A percentile compares a stretch with the other conserved stretches of the same genome.
Conservation (phyloP, 2,888 invertebrate genomes). For the Sarcophaga caerulescens region DNA sequence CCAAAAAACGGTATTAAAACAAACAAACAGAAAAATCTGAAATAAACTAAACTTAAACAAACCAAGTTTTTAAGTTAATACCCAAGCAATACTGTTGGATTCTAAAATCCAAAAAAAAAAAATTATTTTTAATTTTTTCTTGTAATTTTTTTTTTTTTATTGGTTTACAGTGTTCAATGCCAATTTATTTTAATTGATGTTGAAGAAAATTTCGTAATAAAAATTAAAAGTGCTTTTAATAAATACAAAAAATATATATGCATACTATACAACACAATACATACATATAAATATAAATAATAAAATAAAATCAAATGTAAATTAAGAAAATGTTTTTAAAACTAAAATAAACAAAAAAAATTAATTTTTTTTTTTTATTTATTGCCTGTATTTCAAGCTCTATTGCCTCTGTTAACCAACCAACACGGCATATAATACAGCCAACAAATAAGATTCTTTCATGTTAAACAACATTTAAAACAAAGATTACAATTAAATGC, state of each 20-base stretch:
- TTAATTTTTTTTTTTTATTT: background rate
- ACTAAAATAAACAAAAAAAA: background rate
- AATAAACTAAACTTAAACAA: background rate
- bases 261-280: too few relatives aligned
- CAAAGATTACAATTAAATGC: background rate
- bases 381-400: constrained; percentile 46
- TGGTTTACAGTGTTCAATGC: background rate
- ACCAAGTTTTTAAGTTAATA: background rate
- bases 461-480: constrained; percentile 32
- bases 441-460: constrained; percentile 13
- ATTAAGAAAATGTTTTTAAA: background rate
- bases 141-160: background rate
- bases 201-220: background rate
- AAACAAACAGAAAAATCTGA: background rate
- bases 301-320: too few relatives aligned
- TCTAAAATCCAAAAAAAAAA: constrained; percentile 17
- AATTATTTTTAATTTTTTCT: background rate
- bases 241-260: too few relatives aligned
- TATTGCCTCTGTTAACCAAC: constrained; percentile 17
- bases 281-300: too few relatives aligned
- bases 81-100: background rate
- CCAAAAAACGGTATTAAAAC: background rate
- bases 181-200: background rate
- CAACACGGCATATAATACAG: background rate
- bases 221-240: background rate